Percentiles rank a stretch among this genome's conserved stretches.
phyloP scores from a whole-genome alignment of 2,113 vertebrate genomes.

The Tympanuchus pallidicinctus region DNA sequence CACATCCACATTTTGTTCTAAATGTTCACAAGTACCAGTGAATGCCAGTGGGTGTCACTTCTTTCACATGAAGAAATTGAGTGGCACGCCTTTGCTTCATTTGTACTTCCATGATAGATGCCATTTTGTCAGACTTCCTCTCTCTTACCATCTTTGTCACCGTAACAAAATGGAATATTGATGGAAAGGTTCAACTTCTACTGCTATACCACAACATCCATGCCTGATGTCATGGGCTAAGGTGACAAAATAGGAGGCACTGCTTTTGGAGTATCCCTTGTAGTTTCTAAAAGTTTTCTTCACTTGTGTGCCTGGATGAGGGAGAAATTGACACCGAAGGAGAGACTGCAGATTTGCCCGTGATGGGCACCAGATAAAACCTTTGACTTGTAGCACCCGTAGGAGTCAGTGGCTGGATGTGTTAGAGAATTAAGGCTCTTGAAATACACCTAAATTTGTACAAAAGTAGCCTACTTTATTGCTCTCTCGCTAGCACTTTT shows the following conservation, averaged over 20 bases:
- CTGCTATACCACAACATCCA: background rate
- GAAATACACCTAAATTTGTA: background rate
- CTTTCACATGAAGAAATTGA: too few species aligned
- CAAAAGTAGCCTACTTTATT: background rate
- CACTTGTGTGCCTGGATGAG: background rate
- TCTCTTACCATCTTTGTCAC: too few species aligned
- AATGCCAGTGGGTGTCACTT: too few species aligned
- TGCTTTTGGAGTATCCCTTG: background rate
- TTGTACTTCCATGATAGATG: too few species aligned
- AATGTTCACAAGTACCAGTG: too few species aligned
- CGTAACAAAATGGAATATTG: too few species aligned
- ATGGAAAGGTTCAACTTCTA: too few species aligned
- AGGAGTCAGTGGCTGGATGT: background rate
- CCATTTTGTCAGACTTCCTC: too few species aligned
- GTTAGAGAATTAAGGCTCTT: background rate
- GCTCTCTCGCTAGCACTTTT: background rate
- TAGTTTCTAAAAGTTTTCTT: background rate
- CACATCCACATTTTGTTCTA: too few species aligned
- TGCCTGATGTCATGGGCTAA: background rate
- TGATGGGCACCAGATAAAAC: background rate
- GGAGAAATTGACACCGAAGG: background rate
- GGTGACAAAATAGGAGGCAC: background rate
- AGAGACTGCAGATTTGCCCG: background rate
- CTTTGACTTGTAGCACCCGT: rapidly evolving
- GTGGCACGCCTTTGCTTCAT: too few species aligned